phyloP scores from a whole-genome alignment of 1,140 invertebrate species.

The Pseudoatta argentina region DNA sequence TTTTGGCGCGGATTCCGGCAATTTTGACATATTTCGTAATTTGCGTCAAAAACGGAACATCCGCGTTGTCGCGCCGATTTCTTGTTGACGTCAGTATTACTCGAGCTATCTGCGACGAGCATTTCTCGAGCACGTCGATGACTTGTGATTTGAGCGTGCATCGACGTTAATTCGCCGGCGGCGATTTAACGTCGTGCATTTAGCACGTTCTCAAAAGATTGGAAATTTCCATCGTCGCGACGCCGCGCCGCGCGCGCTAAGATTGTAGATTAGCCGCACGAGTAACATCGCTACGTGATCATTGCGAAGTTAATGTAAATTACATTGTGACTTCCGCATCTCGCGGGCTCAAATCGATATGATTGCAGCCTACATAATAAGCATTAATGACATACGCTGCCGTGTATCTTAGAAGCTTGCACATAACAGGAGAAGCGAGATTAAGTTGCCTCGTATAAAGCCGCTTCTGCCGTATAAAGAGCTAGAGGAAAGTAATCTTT shows the following conservation, averaged over 20 bases:
- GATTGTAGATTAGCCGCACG: slow-evolving; percentile 40
- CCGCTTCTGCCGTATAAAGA: slow-evolving; percentile 6
- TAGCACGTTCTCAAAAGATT: slow-evolving; percentile 57
- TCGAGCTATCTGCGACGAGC: neutral
- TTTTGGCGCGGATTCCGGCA: slow-evolving; percentile 47
- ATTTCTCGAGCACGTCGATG: slow-evolving; percentile 31
- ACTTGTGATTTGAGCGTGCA: slow-evolving; percentile 20
- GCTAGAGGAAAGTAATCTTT: slow-evolving; percentile 30
- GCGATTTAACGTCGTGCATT: slow-evolving; percentile 38
- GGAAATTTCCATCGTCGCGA: slow-evolving; percentile 56
- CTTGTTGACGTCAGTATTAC: slow-evolving; percentile 26
- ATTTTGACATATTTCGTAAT: slow-evolving; percentile 66
- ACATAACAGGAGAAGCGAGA: neutral
- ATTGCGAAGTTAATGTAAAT: slow-evolving; percentile 30
- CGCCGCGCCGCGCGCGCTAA: slow-evolving; percentile 35
- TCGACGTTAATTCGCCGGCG: slow-evolving; percentile 45
- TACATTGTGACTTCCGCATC: slow-evolving; percentile 28
- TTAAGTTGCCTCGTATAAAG: neutral
- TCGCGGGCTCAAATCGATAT: slow-evolving; percentile 3
- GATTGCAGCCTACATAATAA: slow-evolving; percentile 52
- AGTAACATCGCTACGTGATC: slow-evolving; percentile 36
- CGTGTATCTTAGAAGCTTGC: neutral
- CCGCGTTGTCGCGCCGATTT: neutral
- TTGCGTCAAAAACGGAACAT: slow-evolving; percentile 41
- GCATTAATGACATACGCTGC: slow-evolving; percentile 27